Evolutionary conservation across 1,140 invertebrate species (phyloP).

Genomic region (Formica selysi): DNA sequence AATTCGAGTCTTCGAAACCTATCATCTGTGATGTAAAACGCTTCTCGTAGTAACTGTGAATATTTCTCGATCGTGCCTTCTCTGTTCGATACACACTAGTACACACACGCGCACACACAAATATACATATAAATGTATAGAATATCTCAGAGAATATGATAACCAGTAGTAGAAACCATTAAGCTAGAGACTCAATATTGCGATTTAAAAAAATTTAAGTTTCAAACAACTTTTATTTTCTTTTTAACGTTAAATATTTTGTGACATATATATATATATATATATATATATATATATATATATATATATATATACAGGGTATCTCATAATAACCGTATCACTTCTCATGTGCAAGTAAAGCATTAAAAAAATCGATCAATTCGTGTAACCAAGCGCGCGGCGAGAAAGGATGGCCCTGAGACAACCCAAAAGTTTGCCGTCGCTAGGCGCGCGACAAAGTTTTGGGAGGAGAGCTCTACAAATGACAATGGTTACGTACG

Average conservation of each 20-base stretch:
- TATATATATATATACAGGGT: too few relatives aligned
- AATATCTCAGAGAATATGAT: slow-evolving; percentile 52
- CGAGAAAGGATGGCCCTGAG: too few relatives aligned
- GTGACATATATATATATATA: too few relatives aligned
- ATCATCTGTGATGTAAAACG: slow-evolving; percentile 47
- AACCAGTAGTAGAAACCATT: slow-evolving; percentile 28
- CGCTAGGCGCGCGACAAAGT: too few relatives aligned
- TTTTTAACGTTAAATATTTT: slow-evolving; percentile 17
- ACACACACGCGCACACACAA: not conserved
- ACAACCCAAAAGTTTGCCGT: too few relatives aligned
- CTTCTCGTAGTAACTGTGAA: not conserved
- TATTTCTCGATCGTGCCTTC: slow-evolving; percentile 39
- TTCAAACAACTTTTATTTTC: slow-evolving; percentile 5
- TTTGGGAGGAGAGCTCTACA: too few relatives aligned
- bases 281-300: too few relatives aligned
- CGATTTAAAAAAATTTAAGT: slow-evolving; percentile 2
- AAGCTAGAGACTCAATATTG: not conserved
- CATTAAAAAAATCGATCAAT: too few relatives aligned
- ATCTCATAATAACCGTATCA: too few relatives aligned
- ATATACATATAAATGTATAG: slow-evolving; percentile 57
- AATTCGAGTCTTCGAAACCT: slow-evolving; percentile 51
- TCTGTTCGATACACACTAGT: not conserved
- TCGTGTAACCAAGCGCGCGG: too few relatives aligned
- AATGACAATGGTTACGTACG: too few relatives aligned
- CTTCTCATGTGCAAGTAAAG: too few relatives aligned